Percentiles rank a stretch among this genome's conserved stretches.
These are phyloP conservation scores for Kuschelorhynchus macadamiae DNA, from an alignment of 2,888 invertebrate genomes.

Conservation along the genomic window DNA sequence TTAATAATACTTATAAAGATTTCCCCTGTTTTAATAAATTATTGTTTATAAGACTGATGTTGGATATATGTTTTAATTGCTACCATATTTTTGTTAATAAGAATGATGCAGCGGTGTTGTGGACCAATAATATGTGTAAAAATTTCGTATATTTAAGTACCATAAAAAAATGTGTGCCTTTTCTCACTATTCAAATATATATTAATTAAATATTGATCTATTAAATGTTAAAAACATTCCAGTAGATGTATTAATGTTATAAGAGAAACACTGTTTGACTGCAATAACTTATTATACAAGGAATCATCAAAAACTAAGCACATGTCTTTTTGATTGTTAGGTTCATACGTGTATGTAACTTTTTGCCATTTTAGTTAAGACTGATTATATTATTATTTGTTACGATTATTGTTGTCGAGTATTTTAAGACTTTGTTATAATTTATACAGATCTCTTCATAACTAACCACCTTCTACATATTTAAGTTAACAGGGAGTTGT, in stretches of 20 bases:
- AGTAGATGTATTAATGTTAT: conserved; percentile 54
- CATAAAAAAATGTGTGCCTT: conserved; percentile 43
- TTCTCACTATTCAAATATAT: conserved; percentile 28
- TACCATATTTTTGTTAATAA: conserved; percentile 45
- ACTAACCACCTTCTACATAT: conserved; percentile 28
- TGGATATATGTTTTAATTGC: conserved; percentile 41
- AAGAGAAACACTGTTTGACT: conserved; percentile 41
- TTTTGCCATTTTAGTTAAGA: conserved; percentile 69
- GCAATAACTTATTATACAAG: conserved; percentile 24
- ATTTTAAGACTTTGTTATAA: conserved; percentile 59
- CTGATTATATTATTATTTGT: conserved; percentile 65
- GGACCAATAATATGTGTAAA: conserved; percentile 37
- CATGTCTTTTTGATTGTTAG: conserved; percentile 53
- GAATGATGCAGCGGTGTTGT: conserved; percentile 41
- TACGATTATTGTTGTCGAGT: conserved; percentile 62
- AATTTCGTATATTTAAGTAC: conserved; percentile 3
- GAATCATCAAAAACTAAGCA: conserved; percentile 23
- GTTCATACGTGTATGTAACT: conserved; percentile 44
- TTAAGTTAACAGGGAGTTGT: conserved; percentile 9
- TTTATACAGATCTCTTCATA: conserved; percentile 47
- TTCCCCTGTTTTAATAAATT: conserved; percentile 14
- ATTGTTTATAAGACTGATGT: conserved; percentile 58
- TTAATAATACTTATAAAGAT: too few species aligned
- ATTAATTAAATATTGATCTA: conserved; percentile 39
- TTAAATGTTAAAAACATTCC: conserved; percentile 55